Percentiles rank a stretch among this genome's conserved stretches.
phyloP scores from a whole-genome alignment of 2,113 vertebrate species.

The Anthoscopus minutus region DNA sequence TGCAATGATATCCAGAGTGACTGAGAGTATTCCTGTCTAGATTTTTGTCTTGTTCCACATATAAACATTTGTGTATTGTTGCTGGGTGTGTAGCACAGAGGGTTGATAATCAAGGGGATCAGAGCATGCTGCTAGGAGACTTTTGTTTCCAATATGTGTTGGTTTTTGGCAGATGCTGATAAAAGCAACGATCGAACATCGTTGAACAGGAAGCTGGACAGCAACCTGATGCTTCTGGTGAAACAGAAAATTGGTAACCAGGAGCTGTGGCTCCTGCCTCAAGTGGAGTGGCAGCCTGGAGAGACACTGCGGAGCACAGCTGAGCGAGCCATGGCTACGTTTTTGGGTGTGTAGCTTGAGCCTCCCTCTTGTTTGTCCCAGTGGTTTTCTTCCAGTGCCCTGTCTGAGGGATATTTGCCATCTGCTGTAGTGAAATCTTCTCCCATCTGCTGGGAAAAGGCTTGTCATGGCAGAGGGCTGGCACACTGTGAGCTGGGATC shows the following conservation, averaged over 20 bases:
- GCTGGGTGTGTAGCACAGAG: neutral
- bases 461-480: neutral
- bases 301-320: slow-evolving; percentile 87
- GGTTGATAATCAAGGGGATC: neutral
- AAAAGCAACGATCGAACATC: slow-evolving; percentile 71
- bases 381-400: neutral
- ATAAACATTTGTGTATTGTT: neutral
- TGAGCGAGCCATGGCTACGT: slow-evolving; percentile 73
- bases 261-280: slow-evolving; percentile 88
- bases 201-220: slow-evolving; percentile 77
- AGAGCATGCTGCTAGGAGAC: neutral
- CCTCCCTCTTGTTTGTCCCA: neutral
- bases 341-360: slow-evolving; percentile 73
- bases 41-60: neutral
- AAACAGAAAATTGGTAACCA: slow-evolving; percentile 79
- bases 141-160: neutral
- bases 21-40: neutral
- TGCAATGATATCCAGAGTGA: neutral
- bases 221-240: slow-evolving; percentile 82
- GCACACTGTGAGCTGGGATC: neutral
- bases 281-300: slow-evolving; percentile 83
- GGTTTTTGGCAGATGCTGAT: slow-evolving; percentile 71
- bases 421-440: neutral
- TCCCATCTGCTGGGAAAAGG: neutral
- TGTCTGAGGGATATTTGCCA: neutral